Conservation (phyloP, 1,140 invertebrate genomes). For the Melanaphis sacchari region DNA sequence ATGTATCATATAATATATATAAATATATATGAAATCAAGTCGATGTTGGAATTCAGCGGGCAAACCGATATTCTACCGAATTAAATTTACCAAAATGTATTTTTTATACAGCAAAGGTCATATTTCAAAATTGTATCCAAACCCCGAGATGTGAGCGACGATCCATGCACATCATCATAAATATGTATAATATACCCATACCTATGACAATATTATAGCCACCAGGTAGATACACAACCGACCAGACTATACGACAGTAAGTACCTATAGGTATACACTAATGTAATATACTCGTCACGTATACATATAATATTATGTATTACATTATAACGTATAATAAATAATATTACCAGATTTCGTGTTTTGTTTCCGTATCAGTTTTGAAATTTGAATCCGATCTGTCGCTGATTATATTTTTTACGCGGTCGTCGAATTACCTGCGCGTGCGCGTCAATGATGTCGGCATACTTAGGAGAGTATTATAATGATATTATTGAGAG, state of each 20-base stretch:
- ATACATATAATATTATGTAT: background rate
- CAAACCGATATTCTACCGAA: background rate
- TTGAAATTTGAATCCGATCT: background rate
- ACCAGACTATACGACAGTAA: background rate
- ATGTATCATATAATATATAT: background rate
- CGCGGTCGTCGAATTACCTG: background rate
- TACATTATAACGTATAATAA: background rate
- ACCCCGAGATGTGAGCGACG: background rate
- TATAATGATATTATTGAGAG: background rate
- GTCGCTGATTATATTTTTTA: background rate
- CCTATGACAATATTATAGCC: too few relatives aligned
- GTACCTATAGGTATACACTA: background rate
- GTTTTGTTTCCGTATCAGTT: background rate
- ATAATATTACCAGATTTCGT: background rate
- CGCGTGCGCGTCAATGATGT: background rate
- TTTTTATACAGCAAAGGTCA: background rate
- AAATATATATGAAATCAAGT: background rate
- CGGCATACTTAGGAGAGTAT: background rate
- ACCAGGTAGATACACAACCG: too few relatives aligned
- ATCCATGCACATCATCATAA: background rate
- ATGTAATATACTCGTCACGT: background rate
- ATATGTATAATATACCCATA: too few relatives aligned
- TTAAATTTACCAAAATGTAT: background rate
- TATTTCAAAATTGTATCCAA: conserved; percentile 1
- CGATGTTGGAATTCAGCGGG: background rate